Conservation (phyloP, 2,888 invertebrate species). For the Plebejus argus region DNA sequence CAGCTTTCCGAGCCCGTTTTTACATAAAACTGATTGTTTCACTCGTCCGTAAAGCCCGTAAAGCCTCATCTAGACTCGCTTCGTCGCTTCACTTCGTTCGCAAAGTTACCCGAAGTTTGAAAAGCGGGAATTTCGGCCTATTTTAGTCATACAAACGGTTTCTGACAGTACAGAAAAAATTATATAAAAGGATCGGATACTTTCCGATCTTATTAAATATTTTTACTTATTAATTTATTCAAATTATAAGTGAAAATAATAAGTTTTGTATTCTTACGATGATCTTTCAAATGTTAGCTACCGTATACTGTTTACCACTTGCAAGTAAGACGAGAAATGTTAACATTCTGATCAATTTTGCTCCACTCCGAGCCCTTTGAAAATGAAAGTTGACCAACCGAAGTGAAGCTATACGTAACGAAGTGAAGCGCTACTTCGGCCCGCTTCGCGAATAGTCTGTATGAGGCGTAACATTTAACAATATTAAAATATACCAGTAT, state of each 20-base stretch:
- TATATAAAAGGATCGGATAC: too few relatives aligned
- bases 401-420: not conserved
- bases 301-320: too few relatives aligned
- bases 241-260: too few relatives aligned
- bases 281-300: too few relatives aligned
- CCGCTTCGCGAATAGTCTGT: not conserved
- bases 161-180: too few relatives aligned
- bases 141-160: too few relatives aligned
- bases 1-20: not conserved
- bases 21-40: constrained; percentile 24
- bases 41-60: constrained; percentile 17
- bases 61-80: not conserved
- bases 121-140: too few relatives aligned
- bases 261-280: too few relatives aligned
- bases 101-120: too few relatives aligned
- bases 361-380: not conserved
- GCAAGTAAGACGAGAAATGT: too few relatives aligned
- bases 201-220: too few relatives aligned
- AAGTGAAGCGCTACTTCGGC: not conserved
- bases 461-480: constrained; percentile 4
- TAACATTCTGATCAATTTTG: not conserved
- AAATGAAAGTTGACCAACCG: not conserved
- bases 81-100: not conserved
- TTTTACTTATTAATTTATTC: too few relatives aligned
- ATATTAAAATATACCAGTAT: constrained; percentile 29